These are phyloP conservation scores for Oryzias celebensis DNA, from an alignment of 2,113 vertebrate species.

Conservation along the genomic window DNA sequence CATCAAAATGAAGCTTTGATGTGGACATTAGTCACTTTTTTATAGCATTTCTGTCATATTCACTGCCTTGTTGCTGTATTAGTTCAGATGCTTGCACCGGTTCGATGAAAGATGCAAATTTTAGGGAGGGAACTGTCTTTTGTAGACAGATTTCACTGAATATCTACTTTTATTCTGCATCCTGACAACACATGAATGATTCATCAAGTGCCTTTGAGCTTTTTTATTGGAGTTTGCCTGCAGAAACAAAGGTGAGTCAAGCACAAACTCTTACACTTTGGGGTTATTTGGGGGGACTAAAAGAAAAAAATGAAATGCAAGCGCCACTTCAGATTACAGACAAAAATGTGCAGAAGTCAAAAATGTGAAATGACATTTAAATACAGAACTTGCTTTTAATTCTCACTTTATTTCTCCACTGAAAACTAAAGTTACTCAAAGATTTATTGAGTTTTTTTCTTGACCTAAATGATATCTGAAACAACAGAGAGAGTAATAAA, in stretches of 20 bases:
- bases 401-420: too few species aligned
- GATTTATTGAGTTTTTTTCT: not conserved
- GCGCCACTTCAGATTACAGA: constrained; percentile 13
- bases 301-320: not conserved
- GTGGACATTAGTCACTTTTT: not conserved
- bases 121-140: constrained; percentile 32
- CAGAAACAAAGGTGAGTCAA: constrained; percentile 11
- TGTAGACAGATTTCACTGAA: constrained; percentile 58
- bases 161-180: constrained; percentile 58
- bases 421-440: too few species aligned
- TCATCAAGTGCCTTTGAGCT: constrained; percentile 46
- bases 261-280: not conserved
- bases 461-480: constrained; percentile 30
- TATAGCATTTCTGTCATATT: constrained; percentile 5
- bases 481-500: constrained; percentile 40
- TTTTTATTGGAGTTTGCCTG: constrained; percentile 33
- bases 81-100: constrained; percentile 21
- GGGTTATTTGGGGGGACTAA: not conserved
- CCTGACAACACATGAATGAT: constrained; percentile 66
- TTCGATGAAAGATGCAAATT: constrained; percentile 9
- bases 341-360: not conserved
- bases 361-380: constrained; percentile 1
- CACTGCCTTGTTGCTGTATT: constrained; percentile 19
- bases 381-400: too few species aligned
- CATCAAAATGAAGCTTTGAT: constrained; percentile 33